Percentiles rank a stretch among this genome's conserved stretches.
Conservation (phyloP, 2,797 vertebrate genomes). For the Tenualosa thibaudeaui region DNA sequence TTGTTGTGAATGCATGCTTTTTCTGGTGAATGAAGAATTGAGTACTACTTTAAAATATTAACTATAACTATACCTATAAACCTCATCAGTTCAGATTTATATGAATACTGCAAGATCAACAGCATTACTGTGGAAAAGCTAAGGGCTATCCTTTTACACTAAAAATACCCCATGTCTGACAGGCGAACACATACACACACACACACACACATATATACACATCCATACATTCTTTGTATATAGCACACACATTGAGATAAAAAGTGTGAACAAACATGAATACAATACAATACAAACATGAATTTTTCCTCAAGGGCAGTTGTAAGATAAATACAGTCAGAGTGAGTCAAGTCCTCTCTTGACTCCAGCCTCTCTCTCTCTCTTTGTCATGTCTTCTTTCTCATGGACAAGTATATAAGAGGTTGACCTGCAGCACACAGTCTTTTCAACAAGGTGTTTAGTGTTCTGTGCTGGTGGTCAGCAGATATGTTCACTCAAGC, state of each 20-base stretch:
- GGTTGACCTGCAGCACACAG: constrained; percentile 21
- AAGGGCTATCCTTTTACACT: neutral
- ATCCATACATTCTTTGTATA: neutral
- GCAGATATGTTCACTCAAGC: constrained; percentile 47
- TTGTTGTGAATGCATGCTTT: neutral
- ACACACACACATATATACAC: constrained; percentile 29
- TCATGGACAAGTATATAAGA: constrained; percentile 20
- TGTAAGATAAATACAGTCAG: neutral
- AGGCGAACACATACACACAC: neutral
- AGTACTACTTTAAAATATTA: neutral
- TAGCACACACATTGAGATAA: neutral
- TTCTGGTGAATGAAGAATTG: neutral
- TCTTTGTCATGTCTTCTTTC: neutral
- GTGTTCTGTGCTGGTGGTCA: constrained; percentile 40
- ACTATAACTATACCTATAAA: too few relatives aligned
- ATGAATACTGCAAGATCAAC: neutral
- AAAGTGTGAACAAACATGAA: neutral
- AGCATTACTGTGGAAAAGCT: neutral
- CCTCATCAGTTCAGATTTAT: neutral
- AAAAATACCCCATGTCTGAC: neutral
- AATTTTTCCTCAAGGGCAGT: neutral
- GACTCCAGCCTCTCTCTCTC: constrained; percentile 27
- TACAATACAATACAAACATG: too few relatives aligned
- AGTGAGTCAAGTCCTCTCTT: constrained; percentile 52
- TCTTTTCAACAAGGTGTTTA: constrained; percentile 55